These are phyloP conservation scores for Hephaestus fuliginosus DNA, from an alignment of 2,797 vertebrate species.

Conservation along the genomic window DNA sequence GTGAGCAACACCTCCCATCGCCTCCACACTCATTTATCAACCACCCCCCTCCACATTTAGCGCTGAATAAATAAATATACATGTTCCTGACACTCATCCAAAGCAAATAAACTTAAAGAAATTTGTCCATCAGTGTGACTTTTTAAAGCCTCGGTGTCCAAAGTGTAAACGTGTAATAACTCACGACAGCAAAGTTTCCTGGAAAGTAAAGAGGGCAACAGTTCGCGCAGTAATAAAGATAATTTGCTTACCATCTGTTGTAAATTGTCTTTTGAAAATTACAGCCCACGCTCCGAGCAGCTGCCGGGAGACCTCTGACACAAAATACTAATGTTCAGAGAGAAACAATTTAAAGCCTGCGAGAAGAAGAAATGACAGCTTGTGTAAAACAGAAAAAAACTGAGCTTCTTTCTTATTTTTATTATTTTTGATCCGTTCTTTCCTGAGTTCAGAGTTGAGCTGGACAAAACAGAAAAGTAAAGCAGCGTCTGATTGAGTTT, in stretches of 20 bases:
- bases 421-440: background rate
- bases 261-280: too few relatives aligned
- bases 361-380: background rate
- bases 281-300: background rate
- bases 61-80: conserved; percentile 22
- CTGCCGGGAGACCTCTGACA: background rate
- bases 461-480: background rate
- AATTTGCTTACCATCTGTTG: background rate
- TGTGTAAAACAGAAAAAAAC: background rate
- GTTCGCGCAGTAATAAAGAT: background rate
- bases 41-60: background rate
- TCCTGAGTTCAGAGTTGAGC: background rate
- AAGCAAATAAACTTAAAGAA: background rate
- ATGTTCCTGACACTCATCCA: background rate
- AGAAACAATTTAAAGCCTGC: background rate
- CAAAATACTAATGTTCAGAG: background rate
- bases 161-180: too few relatives aligned
- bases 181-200: background rate
- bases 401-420: background rate
- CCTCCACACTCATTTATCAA: background rate
- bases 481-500: background rate
- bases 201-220: background rate
- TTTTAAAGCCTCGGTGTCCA: too few relatives aligned
- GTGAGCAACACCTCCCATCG: conserved; percentile 13
- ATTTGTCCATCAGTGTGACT: too few relatives aligned